Evolutionary conservation across 2,113 vertebrate species (phyloP).

Genomic region (Hippocampus barbouri): DNA sequence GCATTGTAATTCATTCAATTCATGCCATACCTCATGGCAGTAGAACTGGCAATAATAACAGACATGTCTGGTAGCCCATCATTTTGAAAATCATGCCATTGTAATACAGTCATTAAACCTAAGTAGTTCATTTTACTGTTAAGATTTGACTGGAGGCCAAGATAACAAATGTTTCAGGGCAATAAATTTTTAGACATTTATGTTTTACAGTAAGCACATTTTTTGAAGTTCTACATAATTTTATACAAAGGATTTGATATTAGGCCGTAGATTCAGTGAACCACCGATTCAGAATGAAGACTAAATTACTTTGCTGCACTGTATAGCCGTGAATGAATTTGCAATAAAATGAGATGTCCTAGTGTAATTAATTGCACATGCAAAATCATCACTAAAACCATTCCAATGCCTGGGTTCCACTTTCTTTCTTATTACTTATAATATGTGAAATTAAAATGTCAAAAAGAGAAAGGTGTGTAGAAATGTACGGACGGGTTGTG

Average conservation of each 20-base stretch:
- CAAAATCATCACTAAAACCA: background rate
- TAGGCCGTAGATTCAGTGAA: background rate
- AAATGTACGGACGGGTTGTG: background rate
- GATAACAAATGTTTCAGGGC: too few species aligned
- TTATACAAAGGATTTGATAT: background rate
- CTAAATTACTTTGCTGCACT: background rate
- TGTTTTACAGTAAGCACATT: background rate
- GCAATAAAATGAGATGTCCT: background rate
- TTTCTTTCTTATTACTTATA: background rate
- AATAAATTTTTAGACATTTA: too few species aligned
- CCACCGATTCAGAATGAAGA: background rate
- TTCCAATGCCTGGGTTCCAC: background rate
- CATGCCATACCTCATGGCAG: background rate
- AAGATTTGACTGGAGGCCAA: background rate
- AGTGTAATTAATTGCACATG: background rate
- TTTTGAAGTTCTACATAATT: background rate
- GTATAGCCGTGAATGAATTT: background rate
- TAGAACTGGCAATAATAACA: background rate
- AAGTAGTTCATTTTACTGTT: background rate
- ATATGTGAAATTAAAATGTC: background rate
- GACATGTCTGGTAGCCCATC: background rate
- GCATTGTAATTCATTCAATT: background rate
- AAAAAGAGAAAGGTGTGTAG: background rate
- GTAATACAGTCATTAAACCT: background rate
- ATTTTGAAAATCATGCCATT: background rate